Base-by-base conservation (phyloP, 2,113 vertebrate genomes). In the Hippocampus abdominalis region DNA sequence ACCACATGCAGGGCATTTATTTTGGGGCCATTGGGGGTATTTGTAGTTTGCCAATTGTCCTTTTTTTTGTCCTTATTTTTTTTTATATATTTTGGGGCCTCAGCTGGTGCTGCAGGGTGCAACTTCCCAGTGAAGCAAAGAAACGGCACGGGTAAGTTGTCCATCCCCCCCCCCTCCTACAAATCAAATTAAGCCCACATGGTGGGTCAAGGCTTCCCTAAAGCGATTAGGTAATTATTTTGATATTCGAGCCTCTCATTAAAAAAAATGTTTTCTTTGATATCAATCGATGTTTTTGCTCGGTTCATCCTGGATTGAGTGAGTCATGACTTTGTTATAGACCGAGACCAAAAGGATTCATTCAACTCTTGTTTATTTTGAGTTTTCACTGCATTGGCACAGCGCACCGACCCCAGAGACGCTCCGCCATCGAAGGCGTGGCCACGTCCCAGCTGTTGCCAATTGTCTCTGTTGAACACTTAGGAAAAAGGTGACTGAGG, bases 111-210 rank as follows among this genome's bases (percentile, higher is more conserved):
- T 96, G 95, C 91, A 89, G 93, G 94, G 93, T 90, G 88, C 89
- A 86, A 94, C 95, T 96, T 98, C 95, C 95, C 96, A 95, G 94
- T 91, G 95, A 97, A 97, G 95, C 89, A 93, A 76, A 84, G 76
- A 62, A 86, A 90, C 91, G 91, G 95, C 94, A 85, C 94, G 92
- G 97, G 97, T 98, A 90, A 98, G 96, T 97, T 95, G 93, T 79
- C 84, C 18, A 10, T 25, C 16, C 25, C 25, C 9, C 25, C 9
- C 42, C 21, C 40, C 16, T n/a, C 32, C 1, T 12, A 5, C 16
- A 46, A 44, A 27, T 64, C 23, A 16, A 64, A 64, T 64, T 64
- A 16, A 5, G 42, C 8, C 40, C 21, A 23, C 40, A 21, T 67
- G 73, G 73, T 75, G 40, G 82, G 76, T 76, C 79, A 65, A 68